Conservation (phyloP, 1,140 invertebrate species). For the Heliothis virescens region DNA sequence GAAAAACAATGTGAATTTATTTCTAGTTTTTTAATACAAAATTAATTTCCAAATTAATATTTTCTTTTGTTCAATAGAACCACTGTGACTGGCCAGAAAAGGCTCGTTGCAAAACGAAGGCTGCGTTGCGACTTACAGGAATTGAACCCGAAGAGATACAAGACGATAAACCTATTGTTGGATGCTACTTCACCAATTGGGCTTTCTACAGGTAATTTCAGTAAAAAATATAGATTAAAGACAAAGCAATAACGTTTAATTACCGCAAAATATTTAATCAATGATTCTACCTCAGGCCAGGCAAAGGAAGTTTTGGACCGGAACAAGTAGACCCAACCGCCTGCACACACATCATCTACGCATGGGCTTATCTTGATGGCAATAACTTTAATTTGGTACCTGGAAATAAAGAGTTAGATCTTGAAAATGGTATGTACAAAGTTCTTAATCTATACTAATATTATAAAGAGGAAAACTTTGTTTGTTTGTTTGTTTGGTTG, state of each 20-base stretch:
- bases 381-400: constrained; percentile 86
- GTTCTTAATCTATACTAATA: too few relatives aligned
- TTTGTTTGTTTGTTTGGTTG: too few relatives aligned
- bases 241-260: background rate
- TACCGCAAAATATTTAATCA: background rate
- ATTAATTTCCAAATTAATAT: too few relatives aligned
- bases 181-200: constrained; percentile 93
- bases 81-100: constrained; percentile 93
- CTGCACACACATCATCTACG: constrained; percentile 92
- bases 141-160: constrained; percentile 51
- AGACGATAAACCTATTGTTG: constrained; percentile 86
- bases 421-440: constrained; percentile 87
- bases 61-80: constrained; percentile 78
- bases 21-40: background rate
- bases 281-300: constrained; percentile 56
- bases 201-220: constrained; percentile 88
- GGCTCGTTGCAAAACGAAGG: constrained; percentile 87
- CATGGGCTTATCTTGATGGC: constrained; percentile 89
- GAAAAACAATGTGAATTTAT: too few relatives aligned
- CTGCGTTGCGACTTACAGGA: constrained; percentile 64
- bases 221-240: background rate
- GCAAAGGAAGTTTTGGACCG: constrained; percentile 88
- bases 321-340: constrained; percentile 89
- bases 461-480: too few relatives aligned
- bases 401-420: constrained; percentile 89